Conservation (phyloP, 2,113 vertebrate species). For the Sitta europaea region DNA sequence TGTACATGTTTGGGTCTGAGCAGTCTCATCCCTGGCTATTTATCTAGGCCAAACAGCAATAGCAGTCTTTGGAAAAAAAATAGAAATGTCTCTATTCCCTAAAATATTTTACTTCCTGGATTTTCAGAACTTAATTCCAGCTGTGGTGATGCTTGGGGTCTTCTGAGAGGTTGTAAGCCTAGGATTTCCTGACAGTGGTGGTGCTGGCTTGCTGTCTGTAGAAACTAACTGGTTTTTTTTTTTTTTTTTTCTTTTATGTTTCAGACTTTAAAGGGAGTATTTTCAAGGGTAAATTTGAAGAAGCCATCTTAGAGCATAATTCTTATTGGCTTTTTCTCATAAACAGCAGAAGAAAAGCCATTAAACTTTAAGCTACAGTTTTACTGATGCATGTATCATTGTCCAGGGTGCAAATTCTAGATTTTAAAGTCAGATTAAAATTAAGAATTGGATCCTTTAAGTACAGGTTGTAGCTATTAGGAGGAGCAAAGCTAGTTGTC, state of each 20-base stretch:
- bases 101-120: neutral
- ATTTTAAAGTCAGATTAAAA: neutral
- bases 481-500: neutral
- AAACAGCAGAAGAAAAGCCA: neutral
- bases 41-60: neutral
- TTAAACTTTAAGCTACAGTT: neutral
- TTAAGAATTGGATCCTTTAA: neutral
- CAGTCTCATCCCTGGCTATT: neutral
- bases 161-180: neutral
- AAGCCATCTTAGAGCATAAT: neutral
- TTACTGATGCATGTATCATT: neutral
- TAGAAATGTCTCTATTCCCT: neutral
- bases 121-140: neutral
- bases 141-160: neutral
- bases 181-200: neutral
- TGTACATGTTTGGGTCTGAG: accelerated
- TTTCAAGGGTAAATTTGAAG: neutral
- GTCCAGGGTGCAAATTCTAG: neutral
- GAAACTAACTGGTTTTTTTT: neutral
- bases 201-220: neutral
- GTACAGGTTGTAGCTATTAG: neutral
- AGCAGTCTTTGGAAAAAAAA: neutral
- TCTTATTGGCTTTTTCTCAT: neutral
- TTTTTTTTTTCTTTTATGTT: neutral
- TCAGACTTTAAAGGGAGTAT: neutral